A percentile compares a stretch with the other conserved stretches of the same genome.
phyloP scores from a whole-genome alignment of 2,113 vertebrate genomes.

The Anhinga rufa region DNA sequence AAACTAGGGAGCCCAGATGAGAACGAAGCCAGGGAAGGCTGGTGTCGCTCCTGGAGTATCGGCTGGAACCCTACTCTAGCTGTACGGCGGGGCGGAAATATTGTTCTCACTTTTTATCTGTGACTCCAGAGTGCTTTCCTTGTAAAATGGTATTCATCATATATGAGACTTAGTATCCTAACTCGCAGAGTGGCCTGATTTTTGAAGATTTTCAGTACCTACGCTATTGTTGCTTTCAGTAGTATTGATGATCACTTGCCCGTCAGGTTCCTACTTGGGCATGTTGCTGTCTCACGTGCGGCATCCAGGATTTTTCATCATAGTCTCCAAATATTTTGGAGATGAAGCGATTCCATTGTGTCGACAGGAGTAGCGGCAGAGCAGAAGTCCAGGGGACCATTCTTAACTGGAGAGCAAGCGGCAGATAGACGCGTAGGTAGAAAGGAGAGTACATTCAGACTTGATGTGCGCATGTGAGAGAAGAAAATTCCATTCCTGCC shows the following conservation, averaged over 20 bases:
- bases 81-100: neutral
- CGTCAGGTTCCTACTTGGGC: accelerated
- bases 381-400: neutral
- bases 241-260: no score
- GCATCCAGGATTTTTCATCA: neutral
- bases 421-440: neutral
- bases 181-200: accelerated
- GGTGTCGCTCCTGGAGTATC: accelerated
- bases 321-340: neutral
- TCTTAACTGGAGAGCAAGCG: neutral
- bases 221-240: accelerated
- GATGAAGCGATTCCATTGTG: neutral
- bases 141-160: accelerated
- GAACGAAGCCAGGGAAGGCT: neutral
- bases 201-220: neutral
- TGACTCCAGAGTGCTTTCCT: neutral
- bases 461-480: neutral
- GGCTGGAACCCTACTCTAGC: neutral
- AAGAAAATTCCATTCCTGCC: conserved; percentile 31
- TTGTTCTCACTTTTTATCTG: neutral
- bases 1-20: neutral
- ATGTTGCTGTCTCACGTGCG: accelerated
- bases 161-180: neutral
- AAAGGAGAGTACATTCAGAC: conserved; percentile 7
- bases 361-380: neutral